These are phyloP conservation scores for Cydia strobilella DNA, from an alignment of 1,140 invertebrate species.

Conservation along the genomic window DNA sequence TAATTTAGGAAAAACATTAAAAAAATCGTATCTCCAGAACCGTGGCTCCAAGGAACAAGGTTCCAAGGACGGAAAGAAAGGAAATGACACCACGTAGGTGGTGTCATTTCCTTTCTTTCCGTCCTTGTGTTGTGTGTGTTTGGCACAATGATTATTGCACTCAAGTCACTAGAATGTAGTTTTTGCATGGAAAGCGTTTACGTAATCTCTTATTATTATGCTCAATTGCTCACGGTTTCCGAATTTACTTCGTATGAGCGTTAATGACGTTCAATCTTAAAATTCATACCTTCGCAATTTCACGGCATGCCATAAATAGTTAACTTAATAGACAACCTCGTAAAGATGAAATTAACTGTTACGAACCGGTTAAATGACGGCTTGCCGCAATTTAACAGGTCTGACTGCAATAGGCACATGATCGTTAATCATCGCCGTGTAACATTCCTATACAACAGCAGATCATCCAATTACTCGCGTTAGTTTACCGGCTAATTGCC, in stretches of 20 bases:
- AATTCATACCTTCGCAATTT: neutral
- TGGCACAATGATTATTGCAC: too few relatives aligned
- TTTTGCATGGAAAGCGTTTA: too few relatives aligned
- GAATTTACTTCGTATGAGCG: neutral
- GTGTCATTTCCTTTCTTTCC: too few relatives aligned
- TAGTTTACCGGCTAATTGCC: constrained; percentile 10
- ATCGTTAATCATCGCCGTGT: constrained; percentile 18
- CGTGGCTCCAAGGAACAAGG: too few relatives aligned
- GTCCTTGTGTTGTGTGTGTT: too few relatives aligned
- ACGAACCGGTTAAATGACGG: constrained; percentile 2
- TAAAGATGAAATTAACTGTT: constrained; percentile 14
- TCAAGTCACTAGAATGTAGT: too few relatives aligned
- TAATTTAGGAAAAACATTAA: too few relatives aligned
- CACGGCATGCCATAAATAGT: neutral
- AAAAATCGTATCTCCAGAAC: too few relatives aligned
- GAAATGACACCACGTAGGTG: too few relatives aligned
- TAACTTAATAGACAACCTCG: constrained; percentile 12
- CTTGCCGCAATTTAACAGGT: neutral
- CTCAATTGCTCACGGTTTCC: neutral
- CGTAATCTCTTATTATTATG: too few relatives aligned
- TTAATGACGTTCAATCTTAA: neutral
- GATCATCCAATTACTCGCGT: constrained; percentile 22
- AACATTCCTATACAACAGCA: constrained; percentile 19
- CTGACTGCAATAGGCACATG: constrained; percentile 7
- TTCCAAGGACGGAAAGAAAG: too few relatives aligned